Evolutionary conservation across 2,888 invertebrate species (phyloP).

Genomic region (Idaea aversata): DNA sequence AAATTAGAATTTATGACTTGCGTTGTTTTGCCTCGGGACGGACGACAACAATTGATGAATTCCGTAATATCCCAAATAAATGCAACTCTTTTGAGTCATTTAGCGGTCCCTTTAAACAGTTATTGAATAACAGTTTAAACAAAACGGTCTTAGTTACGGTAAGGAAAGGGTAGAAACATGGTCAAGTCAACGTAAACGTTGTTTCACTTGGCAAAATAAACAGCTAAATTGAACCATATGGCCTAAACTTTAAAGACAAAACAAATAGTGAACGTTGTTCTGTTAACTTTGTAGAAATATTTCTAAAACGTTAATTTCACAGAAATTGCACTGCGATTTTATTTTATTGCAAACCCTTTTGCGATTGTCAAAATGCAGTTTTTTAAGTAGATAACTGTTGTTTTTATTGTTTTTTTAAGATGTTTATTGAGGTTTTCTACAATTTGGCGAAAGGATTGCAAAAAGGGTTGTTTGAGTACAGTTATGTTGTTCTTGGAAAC

Average conservation of each 20-base stretch:
- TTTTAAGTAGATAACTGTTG: constrained; percentile 31
- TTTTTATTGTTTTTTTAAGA: constrained; percentile 34
- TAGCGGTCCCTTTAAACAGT: constrained; percentile 68
- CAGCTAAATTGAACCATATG: constrained; percentile 23
- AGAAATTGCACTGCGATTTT: constrained; percentile 56
- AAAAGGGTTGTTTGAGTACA: constrained; percentile 47
- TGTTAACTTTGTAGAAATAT: constrained; percentile 22
- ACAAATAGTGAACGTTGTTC: not conserved
- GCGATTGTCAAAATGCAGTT: constrained; percentile 45
- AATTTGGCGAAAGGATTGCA: constrained; percentile 56
- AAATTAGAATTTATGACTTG: constrained; percentile 61
- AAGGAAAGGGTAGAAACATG: constrained; percentile 64
- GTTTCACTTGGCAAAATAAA: constrained; percentile 9
- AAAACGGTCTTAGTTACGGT: constrained; percentile 67
- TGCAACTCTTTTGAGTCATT: constrained; percentile 65
- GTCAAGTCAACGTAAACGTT: constrained; percentile 38
- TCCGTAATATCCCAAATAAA: constrained; percentile 54
- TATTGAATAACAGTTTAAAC: constrained; percentile 54
- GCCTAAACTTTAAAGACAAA: not conserved
- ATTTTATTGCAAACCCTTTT: constrained; percentile 61
- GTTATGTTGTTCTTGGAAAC: constrained; percentile 24
- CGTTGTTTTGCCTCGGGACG: constrained; percentile 53
- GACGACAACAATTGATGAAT: constrained; percentile 38
- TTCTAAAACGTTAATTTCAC: constrained; percentile 41
- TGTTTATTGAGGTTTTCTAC: constrained; percentile 51